These are phyloP conservation scores for Pteria penguin DNA, from an alignment of 2,888 invertebrate species.

Conservation along the genomic window DNA sequence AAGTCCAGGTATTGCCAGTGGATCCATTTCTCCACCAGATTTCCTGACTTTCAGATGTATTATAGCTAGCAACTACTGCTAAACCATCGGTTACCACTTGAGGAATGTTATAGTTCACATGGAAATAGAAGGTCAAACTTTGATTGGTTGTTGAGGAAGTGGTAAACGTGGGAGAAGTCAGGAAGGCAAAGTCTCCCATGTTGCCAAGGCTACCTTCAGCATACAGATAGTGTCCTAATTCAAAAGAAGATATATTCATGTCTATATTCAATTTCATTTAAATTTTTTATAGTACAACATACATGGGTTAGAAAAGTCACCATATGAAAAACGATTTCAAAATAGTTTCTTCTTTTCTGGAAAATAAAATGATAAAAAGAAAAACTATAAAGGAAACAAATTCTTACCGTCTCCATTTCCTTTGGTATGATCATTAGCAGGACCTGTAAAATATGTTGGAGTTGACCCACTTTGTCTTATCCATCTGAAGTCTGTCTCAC, in stretches of 20 bases:
- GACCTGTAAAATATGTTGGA: constrained; percentile 61
- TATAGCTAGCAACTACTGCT: constrained; percentile 10
- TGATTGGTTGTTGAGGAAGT: constrained; percentile 43
- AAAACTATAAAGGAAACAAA: too few species aligned
- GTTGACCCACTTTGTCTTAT: constrained; percentile 64
- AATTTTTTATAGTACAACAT: too few species aligned
- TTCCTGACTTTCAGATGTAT: constrained; percentile 8
- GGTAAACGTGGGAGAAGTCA: constrained; percentile 57
- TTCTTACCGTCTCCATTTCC: constrained; percentile 51
- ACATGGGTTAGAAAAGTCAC: too few species aligned
- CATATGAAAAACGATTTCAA: too few species aligned
- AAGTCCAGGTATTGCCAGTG: constrained; percentile 57
- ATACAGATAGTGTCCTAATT: constrained; percentile 66
- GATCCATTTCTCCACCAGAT: constrained; percentile 46
- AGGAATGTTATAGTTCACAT: constrained; percentile 50
- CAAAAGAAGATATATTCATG: constrained; percentile 20
- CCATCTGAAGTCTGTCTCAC: constrained; percentile 56
- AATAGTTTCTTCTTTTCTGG: too few species aligned
- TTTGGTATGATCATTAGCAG: constrained; percentile 64
- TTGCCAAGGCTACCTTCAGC: constrained; percentile 60
- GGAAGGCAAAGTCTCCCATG: constrained; percentile 49
- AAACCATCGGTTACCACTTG: constrained; percentile 17
- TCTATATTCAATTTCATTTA: neutral
- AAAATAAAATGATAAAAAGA: too few species aligned
- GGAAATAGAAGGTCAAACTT: constrained; percentile 65